phyloP scores from a whole-genome alignment of 2,797 vertebrate genomes.

The Neoniphon sammara region DNA sequence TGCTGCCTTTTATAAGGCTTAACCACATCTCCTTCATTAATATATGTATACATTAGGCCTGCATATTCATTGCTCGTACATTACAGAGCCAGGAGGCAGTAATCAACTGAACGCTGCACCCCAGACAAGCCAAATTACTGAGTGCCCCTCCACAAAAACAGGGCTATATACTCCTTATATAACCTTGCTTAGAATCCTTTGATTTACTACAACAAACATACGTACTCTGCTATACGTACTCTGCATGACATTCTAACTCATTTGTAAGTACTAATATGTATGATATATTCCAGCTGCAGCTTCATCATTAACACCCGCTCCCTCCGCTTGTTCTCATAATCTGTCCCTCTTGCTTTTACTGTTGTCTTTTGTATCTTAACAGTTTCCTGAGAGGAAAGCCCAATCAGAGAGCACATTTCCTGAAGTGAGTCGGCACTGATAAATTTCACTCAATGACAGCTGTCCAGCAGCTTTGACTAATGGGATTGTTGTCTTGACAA shows the following conservation, averaged over 20 bases:
- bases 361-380: slow-evolving; percentile 74
- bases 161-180: slow-evolving; percentile 78
- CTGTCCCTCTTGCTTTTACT: slow-evolving; percentile 71
- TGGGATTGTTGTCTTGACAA: slow-evolving; percentile 59
- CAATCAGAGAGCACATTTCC: slow-evolving; percentile 77
- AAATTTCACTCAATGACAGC: slow-evolving; percentile 61
- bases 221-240: slow-evolving; percentile 80
- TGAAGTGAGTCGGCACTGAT: slow-evolving; percentile 74
- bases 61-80: slow-evolving; percentile 33
- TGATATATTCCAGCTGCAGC: slow-evolving; percentile 74
- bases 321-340: slow-evolving; percentile 57
- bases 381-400: slow-evolving; percentile 78
- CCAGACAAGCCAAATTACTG: slow-evolving; percentile 59
- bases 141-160: slow-evolving; percentile 57
- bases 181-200: slow-evolving; percentile 78
- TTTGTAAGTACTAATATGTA: slow-evolving; percentile 76
- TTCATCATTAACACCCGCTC: slow-evolving; percentile 73
- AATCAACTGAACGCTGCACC: slow-evolving; percentile 50
- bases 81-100: slow-evolving; percentile 35
- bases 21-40: slow-evolving; percentile 51
- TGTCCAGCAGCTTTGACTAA: slow-evolving; percentile 53
- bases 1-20: slow-evolving; percentile 48
- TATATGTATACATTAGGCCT: slow-evolving; percentile 40
- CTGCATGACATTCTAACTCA: slow-evolving; percentile 82
- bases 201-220: slow-evolving; percentile 73